Evolutionary conservation across 2,113 vertebrate species (phyloP).

Genomic region (Leptodactylus fuscus): DNA sequence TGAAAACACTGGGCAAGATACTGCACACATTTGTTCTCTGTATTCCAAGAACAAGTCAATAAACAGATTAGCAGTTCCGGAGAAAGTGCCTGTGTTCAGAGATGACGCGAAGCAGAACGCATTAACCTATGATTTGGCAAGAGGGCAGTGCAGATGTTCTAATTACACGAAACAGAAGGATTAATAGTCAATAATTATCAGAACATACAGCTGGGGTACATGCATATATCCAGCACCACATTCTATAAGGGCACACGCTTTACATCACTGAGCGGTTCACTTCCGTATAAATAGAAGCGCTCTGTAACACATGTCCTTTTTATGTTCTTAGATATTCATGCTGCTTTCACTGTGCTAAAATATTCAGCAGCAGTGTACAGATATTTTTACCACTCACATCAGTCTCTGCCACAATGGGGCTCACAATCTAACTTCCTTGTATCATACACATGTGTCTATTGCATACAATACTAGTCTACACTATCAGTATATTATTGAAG

Average conservation of each 20-base stretch:
- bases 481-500: no score
- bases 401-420: no score
- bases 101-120: neutral
- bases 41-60: neutral
- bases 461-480: no score
- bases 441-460: no score
- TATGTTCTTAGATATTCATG: no score
- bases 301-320: no score
- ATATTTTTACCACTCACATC: no score
- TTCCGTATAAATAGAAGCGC: neutral
- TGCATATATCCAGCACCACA: neutral
- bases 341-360: no score
- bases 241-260: neutral
- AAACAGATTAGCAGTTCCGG: neutral
- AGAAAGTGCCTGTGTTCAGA: neutral
- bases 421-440: no score
- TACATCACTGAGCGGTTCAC: neutral
- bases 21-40: neutral
- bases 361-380: no score
- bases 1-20: neutral
- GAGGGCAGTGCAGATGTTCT: slow-evolving; percentile 8
- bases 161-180: neutral
- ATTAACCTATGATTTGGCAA: slow-evolving; percentile 23
- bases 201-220: neutral
- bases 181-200: neutral